phyloP scores from a whole-genome alignment of 2,797 vertebrate genomes.

The Mus caroli region DNA sequence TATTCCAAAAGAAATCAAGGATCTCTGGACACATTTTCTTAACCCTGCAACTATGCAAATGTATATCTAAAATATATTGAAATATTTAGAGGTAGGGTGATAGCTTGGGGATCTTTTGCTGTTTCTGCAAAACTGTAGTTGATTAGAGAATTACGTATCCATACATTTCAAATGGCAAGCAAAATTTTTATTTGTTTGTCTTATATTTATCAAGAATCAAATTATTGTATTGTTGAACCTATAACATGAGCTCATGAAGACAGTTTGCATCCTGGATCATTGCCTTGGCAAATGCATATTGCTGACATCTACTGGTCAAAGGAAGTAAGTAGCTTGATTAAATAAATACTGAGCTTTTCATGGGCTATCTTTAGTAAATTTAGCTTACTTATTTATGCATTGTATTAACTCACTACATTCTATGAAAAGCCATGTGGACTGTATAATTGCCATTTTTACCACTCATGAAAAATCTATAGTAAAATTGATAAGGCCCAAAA shows the following conservation, averaged over 20 bases:
- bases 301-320: constrained; percentile 60
- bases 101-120: not conserved
- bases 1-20: not conserved
- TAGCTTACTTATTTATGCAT: not conserved
- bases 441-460: not conserved
- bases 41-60: not conserved
- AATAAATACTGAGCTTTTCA: not conserved
- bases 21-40: not conserved
- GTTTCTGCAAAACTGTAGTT: not conserved
- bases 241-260: not conserved
- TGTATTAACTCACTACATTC: not conserved
- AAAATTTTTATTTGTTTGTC: not conserved
- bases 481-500: not conserved
- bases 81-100: not conserved
- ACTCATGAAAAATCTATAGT: not conserved
- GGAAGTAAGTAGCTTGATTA: not conserved
- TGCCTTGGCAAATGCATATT: not conserved
- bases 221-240: not conserved
- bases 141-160: not conserved
- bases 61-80: not conserved
- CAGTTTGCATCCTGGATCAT: not conserved
- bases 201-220: not conserved
- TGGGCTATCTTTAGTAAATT: not conserved
- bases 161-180: not conserved
- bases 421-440: not conserved